Percentiles rank a stretch among this genome's conserved stretches.
These are phyloP conservation scores for Notolabrus celidotus DNA, from an alignment of 2,797 vertebrate species.

Conservation along the genomic window DNA sequence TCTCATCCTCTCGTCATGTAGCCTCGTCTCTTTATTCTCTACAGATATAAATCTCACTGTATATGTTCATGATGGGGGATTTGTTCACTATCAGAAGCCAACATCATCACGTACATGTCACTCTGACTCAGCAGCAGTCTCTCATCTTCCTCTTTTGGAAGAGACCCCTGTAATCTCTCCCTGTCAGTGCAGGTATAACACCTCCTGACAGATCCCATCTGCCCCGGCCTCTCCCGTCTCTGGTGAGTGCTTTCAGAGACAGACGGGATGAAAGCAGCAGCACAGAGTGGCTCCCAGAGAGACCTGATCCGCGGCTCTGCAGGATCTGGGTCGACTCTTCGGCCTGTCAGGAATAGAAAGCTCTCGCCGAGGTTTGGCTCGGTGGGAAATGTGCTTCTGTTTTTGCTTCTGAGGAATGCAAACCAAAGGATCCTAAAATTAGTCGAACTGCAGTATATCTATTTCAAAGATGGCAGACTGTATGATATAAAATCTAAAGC, in stretches of 20 bases:
- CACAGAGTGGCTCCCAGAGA: slow-evolving; percentile 51
- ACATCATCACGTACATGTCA: no score
- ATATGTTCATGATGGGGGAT: no score
- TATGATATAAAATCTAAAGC: slow-evolving; percentile 40
- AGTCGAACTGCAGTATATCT: slow-evolving; percentile 31
- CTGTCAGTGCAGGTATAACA: slow-evolving; percentile 61
- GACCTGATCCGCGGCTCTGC: slow-evolving; percentile 33
- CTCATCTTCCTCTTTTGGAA: slow-evolving; percentile 36
- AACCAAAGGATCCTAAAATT: slow-evolving; percentile 63
- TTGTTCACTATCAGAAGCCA: no score
- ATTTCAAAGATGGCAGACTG: slow-evolving; percentile 43
- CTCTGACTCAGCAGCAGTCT: neutral
- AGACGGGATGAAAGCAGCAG: slow-evolving; percentile 66
- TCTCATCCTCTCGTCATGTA: no score
- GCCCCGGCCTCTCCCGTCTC: slow-evolving; percentile 45
- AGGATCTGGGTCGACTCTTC: slow-evolving; percentile 58
- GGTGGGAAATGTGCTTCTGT: slow-evolving; percentile 67
- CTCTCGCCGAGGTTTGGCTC: slow-evolving; percentile 60
- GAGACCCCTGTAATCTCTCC: slow-evolving; percentile 44
- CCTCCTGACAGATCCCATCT: slow-evolving; percentile 66
- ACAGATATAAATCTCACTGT: no score
- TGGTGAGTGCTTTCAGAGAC: slow-evolving; percentile 58
- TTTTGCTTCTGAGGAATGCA: slow-evolving; percentile 70
- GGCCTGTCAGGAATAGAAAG: slow-evolving; percentile 64
- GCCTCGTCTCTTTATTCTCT: no score